phyloP scores from a whole-genome alignment of 2,113 vertebrate species.

The Origma solitaria region DNA sequence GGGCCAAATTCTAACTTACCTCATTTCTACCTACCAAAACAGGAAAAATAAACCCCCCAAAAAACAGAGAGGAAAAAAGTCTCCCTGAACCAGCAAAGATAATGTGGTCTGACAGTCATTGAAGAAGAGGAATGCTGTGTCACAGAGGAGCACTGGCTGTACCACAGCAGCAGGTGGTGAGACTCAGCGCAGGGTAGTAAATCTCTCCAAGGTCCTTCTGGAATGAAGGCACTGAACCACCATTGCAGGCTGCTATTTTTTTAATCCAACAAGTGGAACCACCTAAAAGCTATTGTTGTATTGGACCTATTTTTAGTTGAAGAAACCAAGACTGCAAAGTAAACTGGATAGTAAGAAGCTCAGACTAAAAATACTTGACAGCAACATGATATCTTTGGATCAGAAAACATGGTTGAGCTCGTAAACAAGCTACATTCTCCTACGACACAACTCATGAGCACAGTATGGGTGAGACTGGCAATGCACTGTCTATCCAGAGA shows the following conservation, averaged over 20 bases:
- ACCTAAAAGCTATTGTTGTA: conserved; percentile 18
- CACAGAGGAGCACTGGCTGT: not conserved
- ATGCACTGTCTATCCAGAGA: not conserved
- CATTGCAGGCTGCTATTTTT: not conserved
- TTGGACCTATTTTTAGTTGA: not conserved
- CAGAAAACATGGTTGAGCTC: not conserved
- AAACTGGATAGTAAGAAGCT: conserved; percentile 12
- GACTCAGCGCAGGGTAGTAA: not conserved
- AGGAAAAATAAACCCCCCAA: not conserved
- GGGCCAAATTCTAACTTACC: not conserved
- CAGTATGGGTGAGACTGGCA: not conserved
- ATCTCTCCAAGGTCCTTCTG: not conserved
- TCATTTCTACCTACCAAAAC: not conserved
- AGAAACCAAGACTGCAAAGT: conserved; percentile 2
- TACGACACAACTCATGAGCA: not conserved
- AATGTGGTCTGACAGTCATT: not conserved
- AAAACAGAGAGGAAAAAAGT: not conserved
- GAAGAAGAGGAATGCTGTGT: not conserved
- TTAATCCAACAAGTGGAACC: not conserved
- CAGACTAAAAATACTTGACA: conserved; percentile 30
- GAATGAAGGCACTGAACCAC: not conserved
- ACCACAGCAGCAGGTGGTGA: not conserved
- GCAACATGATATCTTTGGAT: conserved; percentile 15
- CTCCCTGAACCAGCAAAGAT: not conserved
- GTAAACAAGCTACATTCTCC: not conserved